Percentiles rank a stretch among this genome's conserved stretches.
phyloP scores from a whole-genome alignment of 2,888 invertebrate genomes.

The Nipponacmea schrenckii region DNA sequence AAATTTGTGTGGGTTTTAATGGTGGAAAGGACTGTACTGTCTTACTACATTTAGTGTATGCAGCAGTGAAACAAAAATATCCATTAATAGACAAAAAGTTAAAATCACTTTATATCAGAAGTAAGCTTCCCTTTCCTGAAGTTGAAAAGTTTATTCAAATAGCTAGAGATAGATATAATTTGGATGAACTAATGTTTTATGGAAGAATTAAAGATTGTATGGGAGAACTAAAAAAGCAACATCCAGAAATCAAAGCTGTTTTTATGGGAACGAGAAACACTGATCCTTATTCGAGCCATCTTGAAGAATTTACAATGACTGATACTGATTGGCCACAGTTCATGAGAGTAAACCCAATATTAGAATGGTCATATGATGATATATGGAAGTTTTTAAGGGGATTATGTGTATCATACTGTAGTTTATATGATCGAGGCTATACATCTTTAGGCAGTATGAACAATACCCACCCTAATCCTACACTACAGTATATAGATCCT shows the following conservation, averaged over 20 bases:
- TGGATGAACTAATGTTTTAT: conserved; percentile 75
- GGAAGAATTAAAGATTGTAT: conserved; percentile 78
- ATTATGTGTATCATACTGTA: conserved; percentile 87
- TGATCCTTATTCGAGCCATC: conserved; percentile 80
- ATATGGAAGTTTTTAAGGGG: conserved; percentile 89
- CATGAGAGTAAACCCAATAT: conserved; percentile 86
- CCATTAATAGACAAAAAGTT: conserved; percentile 66
- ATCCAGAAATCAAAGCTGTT: conserved; percentile 79
- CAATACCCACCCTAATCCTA: conserved; percentile 85
- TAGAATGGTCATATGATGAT: conserved; percentile 92
- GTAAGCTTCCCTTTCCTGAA: conserved; percentile 85
- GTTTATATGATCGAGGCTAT: conserved; percentile 89
- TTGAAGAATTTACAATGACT: conserved; percentile 71
- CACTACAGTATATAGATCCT: conserved; percentile 72
- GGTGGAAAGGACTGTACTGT: conserved; percentile 99
- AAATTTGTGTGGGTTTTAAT: conserved; percentile 92
- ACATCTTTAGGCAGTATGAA: conserved; percentile 86
- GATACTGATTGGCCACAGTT: conserved; percentile 91
- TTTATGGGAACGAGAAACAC: conserved; percentile 91
- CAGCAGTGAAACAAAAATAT: conserved; percentile 68
- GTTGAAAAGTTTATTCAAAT: conserved; percentile 82
- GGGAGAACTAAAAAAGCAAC: conserved; percentile 72
- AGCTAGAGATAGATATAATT: conserved; percentile 77
- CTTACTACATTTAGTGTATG: conserved; percentile 79
- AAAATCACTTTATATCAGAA: conserved; percentile 83